Evolutionary conservation across 1,140 invertebrate genomes (phyloP).

Genomic region (Macrostomum lignano): DNA sequence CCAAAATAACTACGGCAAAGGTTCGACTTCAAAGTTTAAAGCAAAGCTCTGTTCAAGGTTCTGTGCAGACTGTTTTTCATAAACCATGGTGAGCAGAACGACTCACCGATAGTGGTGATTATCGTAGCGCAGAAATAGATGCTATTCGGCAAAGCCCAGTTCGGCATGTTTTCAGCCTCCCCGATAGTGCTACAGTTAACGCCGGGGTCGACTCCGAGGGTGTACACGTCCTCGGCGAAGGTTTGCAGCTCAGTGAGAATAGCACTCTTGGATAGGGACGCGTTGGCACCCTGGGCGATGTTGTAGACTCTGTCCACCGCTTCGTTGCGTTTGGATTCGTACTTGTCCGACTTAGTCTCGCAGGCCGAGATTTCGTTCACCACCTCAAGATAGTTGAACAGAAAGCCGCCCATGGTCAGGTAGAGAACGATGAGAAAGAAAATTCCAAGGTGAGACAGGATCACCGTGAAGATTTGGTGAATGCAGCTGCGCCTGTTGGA

Average conservation of each 20-base stretch:
- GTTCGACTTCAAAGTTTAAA: too few species aligned
- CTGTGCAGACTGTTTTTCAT: too few species aligned
- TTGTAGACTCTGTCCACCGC: not conserved
- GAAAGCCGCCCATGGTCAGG: not conserved
- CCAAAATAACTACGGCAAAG: too few species aligned
- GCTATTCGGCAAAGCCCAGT: constrained; percentile 50
- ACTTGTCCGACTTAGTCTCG: not conserved
- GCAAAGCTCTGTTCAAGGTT: too few species aligned
- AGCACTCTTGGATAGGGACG: too few species aligned
- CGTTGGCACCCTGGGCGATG: not conserved
- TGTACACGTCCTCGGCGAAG: not conserved
- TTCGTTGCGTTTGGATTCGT: not conserved
- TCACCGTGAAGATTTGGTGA: constrained; percentile 58
- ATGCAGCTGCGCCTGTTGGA: too few species aligned
- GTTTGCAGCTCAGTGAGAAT: constrained; percentile 1
- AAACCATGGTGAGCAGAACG: too few species aligned
- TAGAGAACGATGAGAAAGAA: constrained; percentile 13
- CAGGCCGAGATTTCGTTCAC: constrained; percentile 1
- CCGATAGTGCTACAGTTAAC: constrained; percentile 1
- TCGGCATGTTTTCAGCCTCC: not conserved
- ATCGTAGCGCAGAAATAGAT: constrained; percentile 69
- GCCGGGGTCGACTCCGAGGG: not conserved
- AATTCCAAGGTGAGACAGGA: constrained; percentile 68
- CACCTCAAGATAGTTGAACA: constrained; percentile 2
- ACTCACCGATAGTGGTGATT: constrained; percentile 71